Conservation (phyloP, 2,113 vertebrate genomes). For the Python bivittatus region DNA sequence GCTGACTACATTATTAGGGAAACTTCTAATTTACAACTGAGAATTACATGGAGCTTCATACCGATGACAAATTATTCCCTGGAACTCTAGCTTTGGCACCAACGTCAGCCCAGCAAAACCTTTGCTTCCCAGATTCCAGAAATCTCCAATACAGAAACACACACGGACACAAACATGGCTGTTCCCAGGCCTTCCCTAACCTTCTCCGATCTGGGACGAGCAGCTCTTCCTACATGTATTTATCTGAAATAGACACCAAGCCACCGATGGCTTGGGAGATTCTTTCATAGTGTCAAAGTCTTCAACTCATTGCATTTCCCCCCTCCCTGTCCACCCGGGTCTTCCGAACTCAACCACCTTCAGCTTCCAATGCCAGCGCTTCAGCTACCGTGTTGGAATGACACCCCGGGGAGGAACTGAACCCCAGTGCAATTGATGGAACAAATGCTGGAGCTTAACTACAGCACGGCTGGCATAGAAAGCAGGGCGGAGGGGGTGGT, state of each 20-base stretch:
- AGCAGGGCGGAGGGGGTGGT: conserved; percentile 49
- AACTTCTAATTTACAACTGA: not conserved
- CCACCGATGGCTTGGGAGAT: not conserved
- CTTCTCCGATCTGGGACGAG: not conserved
- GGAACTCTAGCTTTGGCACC: not conserved
- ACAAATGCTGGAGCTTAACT: conserved; percentile 76
- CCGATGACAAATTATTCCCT: not conserved
- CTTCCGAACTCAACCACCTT: conserved; percentile 51
- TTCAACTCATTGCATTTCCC: not conserved
- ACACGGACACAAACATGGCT: not conserved
- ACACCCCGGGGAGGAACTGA: conserved; percentile 71
- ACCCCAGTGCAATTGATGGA: conserved; percentile 64
- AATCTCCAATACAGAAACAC: not conserved
- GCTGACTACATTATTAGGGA: not conserved
- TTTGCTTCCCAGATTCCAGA: not conserved
- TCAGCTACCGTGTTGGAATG: conserved; percentile 68
- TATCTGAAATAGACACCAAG: not conserved
- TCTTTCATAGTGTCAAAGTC: not conserved
- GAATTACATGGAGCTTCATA: not conserved
- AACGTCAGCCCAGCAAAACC: not conserved
- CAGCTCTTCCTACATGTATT: not conserved
- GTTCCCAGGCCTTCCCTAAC: too few species aligned
- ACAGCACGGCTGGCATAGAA: conserved; percentile 69
- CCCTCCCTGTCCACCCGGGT: not conserved
- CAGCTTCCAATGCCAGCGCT: conserved; percentile 42